Percentiles rank a stretch among this genome's conserved stretches.
Evolutionary conservation across 2,113 vertebrate genomes (phyloP).

Genomic region (Mugil cephalus): DNA sequence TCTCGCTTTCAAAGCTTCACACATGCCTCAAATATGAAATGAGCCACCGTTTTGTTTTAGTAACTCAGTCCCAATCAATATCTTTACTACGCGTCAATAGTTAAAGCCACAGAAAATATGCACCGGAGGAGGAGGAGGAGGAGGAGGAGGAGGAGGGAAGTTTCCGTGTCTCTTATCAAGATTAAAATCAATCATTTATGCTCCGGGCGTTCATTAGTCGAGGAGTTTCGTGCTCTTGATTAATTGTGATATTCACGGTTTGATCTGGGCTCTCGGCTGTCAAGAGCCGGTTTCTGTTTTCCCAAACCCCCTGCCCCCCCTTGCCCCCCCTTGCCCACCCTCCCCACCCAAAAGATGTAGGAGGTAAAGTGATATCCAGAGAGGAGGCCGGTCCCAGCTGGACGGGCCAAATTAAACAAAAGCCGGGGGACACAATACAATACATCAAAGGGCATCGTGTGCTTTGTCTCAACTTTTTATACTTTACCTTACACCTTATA

Average conservation of each 20-base stretch:
- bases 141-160: background rate
- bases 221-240: constrained; percentile 60
- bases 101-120: background rate
- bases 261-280: constrained; percentile 42
- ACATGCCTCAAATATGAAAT: background rate
- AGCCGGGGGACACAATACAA: constrained; percentile 22
- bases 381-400: constrained; percentile 40
- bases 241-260: constrained; percentile 51
- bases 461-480: constrained; percentile 39
- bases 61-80: no score
- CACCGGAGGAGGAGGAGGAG: no score
- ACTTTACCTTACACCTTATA: background rate
- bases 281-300: constrained; percentile 59
- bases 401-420: constrained; percentile 50
- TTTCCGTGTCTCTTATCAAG: constrained; percentile 14
- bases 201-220: constrained; percentile 46
- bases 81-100: no score
- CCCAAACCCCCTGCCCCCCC: background rate
- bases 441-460: constrained; percentile 63
- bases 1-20: background rate
- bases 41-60: no score
- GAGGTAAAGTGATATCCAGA: constrained; percentile 58
- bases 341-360: no score
- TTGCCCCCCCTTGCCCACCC: no score
- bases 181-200: constrained; percentile 40